Evolutionary conservation across 2,113 vertebrate genomes (phyloP), one percentile per base, ranked within the genome.

Genomic region (Micronisus gabar): DNA sequence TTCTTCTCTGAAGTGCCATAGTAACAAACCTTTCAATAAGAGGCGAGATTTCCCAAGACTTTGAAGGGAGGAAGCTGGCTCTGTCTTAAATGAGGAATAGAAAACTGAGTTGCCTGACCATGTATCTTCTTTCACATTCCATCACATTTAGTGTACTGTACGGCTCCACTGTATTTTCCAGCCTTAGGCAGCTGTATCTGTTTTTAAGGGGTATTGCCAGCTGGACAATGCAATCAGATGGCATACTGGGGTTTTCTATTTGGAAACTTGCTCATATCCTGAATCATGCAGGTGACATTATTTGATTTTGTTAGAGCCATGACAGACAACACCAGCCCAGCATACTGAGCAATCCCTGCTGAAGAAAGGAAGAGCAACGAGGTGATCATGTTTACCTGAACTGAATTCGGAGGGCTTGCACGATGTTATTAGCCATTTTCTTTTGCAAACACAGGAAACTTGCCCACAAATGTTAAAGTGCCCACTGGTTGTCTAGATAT

Each of bases 1-100:
- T 89, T 89, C 62, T 93, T 83, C 85, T 95, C 76, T 81, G 76
- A 95, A 94, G 94, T 97, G 94, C 95, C 94, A 95, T 97, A 96
- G 53, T 91, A 80, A 95, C 38, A 78, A 81, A 76, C 40, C 32
- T 62, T 82, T 66, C 50, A 12, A 1, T 88, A 91, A 89, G 40
- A 91, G 67, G 58, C 0, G 9, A 82, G 81, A 73, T 80, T 93
- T 79, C 65, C 81, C 48, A 34, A n/a, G 75, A 38, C 45, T 91
- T 95, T 0, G 5, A 79, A 82, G 81, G 74, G 81, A 91, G 65
- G 71, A 93, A 96, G 87, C 59, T 94, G 86, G 50, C 55, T 45
- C 59, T 58, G 72, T 75, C 72, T 71, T 80, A 74, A 81, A 79
- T 0, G 3, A 95, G 81, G 66, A 94, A 72, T 18, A 94, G 73